These are phyloP conservation scores for Dynastes tityus DNA, from an alignment of 2,888 invertebrate species.

Conservation along the genomic window DNA sequence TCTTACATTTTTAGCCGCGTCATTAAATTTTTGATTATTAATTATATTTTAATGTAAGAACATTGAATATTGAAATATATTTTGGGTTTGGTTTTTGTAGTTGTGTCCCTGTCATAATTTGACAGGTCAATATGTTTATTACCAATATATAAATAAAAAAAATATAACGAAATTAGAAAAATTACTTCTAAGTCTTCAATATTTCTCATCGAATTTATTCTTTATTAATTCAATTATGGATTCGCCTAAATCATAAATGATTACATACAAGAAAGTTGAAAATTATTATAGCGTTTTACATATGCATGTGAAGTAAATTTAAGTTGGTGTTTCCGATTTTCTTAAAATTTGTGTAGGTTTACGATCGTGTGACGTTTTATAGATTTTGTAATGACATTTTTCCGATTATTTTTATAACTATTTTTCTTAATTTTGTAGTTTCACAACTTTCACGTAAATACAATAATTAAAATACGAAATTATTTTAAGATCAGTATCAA, in stretches of 20 bases:
- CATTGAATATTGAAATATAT: slow-evolving; percentile 2
- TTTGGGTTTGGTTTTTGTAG: slow-evolving; percentile 37
- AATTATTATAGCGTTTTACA: not conserved
- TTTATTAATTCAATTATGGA: too few species aligned
- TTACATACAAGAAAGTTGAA: too few species aligned
- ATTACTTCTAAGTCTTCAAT: not conserved
- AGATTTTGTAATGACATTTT: slow-evolving; percentile 6
- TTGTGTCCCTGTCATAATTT: slow-evolving; percentile 33
- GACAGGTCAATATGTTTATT: slow-evolving; percentile 13
- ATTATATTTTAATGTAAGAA: slow-evolving; percentile 8
- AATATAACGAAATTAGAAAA: not conserved
- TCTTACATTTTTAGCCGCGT: slow-evolving; percentile 29
- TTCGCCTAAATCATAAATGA: too few species aligned
- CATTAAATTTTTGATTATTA: not conserved
- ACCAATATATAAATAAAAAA: not conserved
- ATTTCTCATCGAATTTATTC: not conserved
- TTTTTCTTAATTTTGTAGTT: slow-evolving; percentile 1
- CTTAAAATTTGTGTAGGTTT: slow-evolving; percentile 8
- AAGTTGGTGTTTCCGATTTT: not conserved
- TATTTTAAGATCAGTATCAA: not conserved
- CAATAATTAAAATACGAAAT: not conserved
- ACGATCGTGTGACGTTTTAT: slow-evolving; percentile 8
- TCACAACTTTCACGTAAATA: not conserved
- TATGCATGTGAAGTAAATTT: not conserved
- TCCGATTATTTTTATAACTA: slow-evolving; percentile 1